Conservation (phyloP, 2,888 invertebrate species). For the Drosophila dives region DNA sequence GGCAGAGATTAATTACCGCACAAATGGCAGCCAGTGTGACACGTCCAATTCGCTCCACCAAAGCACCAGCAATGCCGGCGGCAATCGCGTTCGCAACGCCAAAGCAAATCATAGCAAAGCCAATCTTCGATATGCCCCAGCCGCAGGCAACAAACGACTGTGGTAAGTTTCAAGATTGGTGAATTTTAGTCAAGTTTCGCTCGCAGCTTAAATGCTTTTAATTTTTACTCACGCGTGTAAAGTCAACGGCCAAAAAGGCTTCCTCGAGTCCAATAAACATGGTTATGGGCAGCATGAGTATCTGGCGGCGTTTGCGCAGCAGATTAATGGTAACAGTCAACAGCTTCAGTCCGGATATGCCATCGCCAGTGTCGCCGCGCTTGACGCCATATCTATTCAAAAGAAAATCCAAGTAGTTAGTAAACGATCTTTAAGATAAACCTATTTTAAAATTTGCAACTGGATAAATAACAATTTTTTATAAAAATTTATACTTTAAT, state of each 20-base stretch:
- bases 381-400: conserved; percentile 87
- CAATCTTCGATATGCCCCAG: conserved; percentile 95
- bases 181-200: conserved; percentile 12
- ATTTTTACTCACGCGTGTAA: conserved; percentile 88
- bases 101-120: conserved; percentile 97
- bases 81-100: conserved; percentile 95
- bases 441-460: no score
- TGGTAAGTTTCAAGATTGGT: conserved; percentile 6
- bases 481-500: neutral
- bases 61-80: conserved; percentile 91
- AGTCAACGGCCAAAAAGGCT: conserved; percentile 95
- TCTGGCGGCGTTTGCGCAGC: conserved; percentile 91
- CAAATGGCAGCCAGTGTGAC: conserved; percentile 91
- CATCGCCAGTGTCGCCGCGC: conserved; percentile 86
- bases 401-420: neutral
- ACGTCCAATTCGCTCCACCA: conserved; percentile 91
- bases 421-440: neutral
- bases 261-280: conserved; percentile 97
- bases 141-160: conserved; percentile 94
- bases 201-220: conserved; percentile 34
- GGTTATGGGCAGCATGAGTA: conserved; percentile 94
- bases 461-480: neutral
- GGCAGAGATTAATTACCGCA: conserved; percentile 89
- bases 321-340: conserved; percentile 92
- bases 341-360: conserved; percentile 88